Percentiles rank a stretch among this genome's conserved stretches.
Conservation (phyloP, 2,797 vertebrate species). For the Bryconaethiops microstoma region DNA sequence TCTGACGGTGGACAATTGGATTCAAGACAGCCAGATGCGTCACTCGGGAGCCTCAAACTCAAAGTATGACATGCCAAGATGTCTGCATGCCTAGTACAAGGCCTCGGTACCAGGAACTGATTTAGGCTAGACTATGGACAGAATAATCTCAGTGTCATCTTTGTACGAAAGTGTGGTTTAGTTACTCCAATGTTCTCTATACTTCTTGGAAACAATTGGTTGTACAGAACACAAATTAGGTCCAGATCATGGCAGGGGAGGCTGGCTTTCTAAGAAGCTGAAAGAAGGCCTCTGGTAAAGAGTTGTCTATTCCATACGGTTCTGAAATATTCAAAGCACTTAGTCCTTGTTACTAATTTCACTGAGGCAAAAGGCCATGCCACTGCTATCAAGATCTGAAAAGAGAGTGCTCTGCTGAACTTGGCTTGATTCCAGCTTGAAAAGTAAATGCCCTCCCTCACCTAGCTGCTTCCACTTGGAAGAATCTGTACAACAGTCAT, state of each 20-base stretch:
- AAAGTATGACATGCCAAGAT: background rate
- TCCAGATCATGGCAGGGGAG: background rate
- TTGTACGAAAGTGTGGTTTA: background rate
- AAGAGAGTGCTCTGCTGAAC: background rate
- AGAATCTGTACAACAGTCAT: background rate
- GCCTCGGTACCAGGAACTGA: background rate
- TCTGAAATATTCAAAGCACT: background rate
- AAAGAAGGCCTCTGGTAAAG: background rate
- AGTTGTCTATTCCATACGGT: background rate
- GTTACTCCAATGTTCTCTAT: background rate
- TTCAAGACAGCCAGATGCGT: background rate
- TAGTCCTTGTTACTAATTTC: background rate
- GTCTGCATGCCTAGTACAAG: background rate
- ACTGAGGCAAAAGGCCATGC: background rate
- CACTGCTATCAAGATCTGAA: background rate
- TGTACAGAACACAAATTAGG: background rate
- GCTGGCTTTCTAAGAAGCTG: background rate
- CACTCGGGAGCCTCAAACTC: background rate
- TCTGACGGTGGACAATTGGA: no score
- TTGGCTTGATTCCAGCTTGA: background rate
- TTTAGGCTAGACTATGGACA: background rate
- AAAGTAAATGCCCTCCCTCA: conserved; percentile 1
- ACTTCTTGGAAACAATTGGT: background rate
- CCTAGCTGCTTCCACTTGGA: background rate
- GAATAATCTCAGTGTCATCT: background rate